Evolutionary conservation across 2,797 vertebrate species (phyloP), one percentile per base, ranked within the genome.

Genomic region (Lateolabrax maculatus): DNA sequence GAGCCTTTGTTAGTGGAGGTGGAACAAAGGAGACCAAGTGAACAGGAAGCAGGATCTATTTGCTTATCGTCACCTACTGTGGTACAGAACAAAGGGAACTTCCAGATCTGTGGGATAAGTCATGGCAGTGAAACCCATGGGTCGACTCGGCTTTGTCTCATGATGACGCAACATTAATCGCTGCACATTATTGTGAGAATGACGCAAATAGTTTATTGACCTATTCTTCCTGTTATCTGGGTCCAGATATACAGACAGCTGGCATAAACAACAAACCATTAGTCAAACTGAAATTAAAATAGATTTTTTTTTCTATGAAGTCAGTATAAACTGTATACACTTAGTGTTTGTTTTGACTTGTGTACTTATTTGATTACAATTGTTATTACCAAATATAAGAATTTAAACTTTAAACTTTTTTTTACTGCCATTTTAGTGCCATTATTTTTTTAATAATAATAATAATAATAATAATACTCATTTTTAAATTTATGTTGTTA

Each of bases 1-100:
- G 25, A 79, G 77, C 66, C 75, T 87, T 46, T 83, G 84, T 85
- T 63, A 27, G 60, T 27, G 57, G 21, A 86, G 64, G 65, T 46
- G 77, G 67, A 80, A 83, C 70, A 84, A 87, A 82, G 73, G 41
- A 39, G 68, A 8, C 39, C 51, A n/a, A 36, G 44, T 6, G 41
- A 74, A 77, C 46, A 63, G 69, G 76, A 85, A 81, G 71, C 79
- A 52, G 62, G 13, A 62, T 29, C 29, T 77, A 81, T 83, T 84
- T 79, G 72, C 81, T 80, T 52, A 71, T 68, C 57, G 71, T 58
- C 62, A 37, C 29, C 52, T 48, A 8, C 71, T 44, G 37, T 2
- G 53, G 52, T 27, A 9, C 34, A 63, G 39, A 70, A 68, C 52
- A 49, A 57, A 23, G 37, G 69, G 19, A 67, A 66, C 23, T n/a